Evolutionary conservation across 2,797 vertebrate genomes (phyloP).

Genomic region (Eleutherodactylus coqui): DNA sequence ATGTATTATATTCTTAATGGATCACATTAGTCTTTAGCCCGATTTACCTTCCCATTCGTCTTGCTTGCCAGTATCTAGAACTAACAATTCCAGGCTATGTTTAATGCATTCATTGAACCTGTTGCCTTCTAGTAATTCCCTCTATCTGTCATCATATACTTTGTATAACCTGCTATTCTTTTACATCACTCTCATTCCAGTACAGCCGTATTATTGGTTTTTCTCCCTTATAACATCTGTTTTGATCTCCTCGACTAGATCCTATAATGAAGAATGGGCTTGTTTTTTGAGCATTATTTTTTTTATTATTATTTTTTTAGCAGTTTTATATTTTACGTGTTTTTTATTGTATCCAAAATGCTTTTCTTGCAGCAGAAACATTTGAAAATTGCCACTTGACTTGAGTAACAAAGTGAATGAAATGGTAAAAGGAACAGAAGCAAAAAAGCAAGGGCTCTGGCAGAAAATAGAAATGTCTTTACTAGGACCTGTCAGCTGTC

Average conservation of each 20-base stretch:
- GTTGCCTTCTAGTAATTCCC: constrained; percentile 21
- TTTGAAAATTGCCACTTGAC: not conserved
- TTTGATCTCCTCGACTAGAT: not conserved
- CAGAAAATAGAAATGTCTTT: not conserved
- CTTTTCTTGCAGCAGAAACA: not conserved
- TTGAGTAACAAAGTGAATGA: not conserved
- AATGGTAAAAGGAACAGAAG: not conserved
- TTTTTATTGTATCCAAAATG: not conserved
- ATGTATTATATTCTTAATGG: not conserved
- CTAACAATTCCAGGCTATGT: not conserved
- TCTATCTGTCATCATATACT: constrained; percentile 23
- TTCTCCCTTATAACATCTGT: not conserved
- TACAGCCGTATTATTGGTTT: not conserved
- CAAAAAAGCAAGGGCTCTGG: not conserved
- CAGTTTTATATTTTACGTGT: no score
- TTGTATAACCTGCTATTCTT: not conserved
- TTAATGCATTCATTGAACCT: constrained; percentile 14
- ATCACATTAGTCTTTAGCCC: not conserved
- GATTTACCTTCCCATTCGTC: not conserved
- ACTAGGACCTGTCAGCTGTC: no score
- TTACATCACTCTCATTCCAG: not conserved
- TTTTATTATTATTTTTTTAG: not conserved
- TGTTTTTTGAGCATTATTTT: not conserved
- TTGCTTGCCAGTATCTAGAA: constrained; percentile 11
- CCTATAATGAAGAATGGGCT: not conserved